phyloP scores from a whole-genome alignment of 2,888 invertebrate species.

The Sceliomorpha sp. region DNA sequence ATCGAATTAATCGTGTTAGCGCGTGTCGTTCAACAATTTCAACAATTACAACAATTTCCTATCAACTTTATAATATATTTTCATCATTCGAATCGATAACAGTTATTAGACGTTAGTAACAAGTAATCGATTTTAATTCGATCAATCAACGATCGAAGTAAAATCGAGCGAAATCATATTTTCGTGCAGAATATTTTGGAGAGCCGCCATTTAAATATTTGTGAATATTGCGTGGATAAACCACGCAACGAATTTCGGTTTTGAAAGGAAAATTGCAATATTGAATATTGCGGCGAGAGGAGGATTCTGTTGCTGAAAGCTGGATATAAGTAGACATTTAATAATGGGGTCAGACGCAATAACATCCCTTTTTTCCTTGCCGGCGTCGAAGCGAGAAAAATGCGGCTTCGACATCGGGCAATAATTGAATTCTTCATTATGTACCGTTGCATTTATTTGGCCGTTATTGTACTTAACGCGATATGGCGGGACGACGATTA shows the following conservation, averaged over 20 bases:
- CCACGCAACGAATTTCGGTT: too few species aligned
- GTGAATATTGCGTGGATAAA: constrained; percentile 38
- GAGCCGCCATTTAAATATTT: constrained; percentile 46
- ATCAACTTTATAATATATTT: too few species aligned
- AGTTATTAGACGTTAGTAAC: too few species aligned
- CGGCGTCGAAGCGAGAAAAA: constrained; percentile 11
- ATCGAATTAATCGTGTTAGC: too few species aligned
- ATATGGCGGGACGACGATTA: constrained; percentile 21
- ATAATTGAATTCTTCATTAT: constrained; percentile 38
- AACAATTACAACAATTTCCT: too few species aligned
- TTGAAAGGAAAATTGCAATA: constrained; percentile 39
- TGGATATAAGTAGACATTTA: constrained; percentile 30
- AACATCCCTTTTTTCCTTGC: constrained; percentile 16
- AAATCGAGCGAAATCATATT: too few species aligned
- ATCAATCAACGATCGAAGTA: too few species aligned
- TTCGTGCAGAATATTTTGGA: too few species aligned
- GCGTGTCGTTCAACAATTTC: too few species aligned
- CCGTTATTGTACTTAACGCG: constrained; percentile 26
- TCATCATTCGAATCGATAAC: too few species aligned
- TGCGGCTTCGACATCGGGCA: constrained; percentile 10
- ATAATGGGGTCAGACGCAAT: constrained; percentile 26
- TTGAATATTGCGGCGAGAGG: constrained; percentile 34
- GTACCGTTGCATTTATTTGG: constrained; percentile 24
- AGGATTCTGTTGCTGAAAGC: constrained; percentile 9
- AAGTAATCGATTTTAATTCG: too few species aligned